Percentiles rank a stretch among this genome's conserved stretches.
Evolutionary conservation across 1,140 invertebrate genomes (phyloP).

Genomic region (Laodelphax striatellus): DNA sequence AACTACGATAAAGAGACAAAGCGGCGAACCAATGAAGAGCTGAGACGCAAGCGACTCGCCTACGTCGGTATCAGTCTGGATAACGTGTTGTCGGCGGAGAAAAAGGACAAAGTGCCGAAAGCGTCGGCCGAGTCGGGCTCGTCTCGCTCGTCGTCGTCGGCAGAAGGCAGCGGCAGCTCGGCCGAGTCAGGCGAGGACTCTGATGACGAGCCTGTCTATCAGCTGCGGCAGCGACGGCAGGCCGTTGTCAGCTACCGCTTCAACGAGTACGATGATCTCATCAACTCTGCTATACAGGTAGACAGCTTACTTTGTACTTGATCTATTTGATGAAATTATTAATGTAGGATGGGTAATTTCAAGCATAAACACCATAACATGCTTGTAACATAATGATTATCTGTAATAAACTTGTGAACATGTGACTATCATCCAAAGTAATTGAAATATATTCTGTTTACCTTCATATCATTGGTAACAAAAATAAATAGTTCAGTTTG

Average conservation of each 20-base stretch:
- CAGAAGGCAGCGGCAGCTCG: background rate
- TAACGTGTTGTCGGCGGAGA: conserved; percentile 42
- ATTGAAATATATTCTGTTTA: too few relatives aligned
- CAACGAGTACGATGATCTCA: conserved; percentile 88
- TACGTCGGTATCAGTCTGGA: conserved; percentile 67
- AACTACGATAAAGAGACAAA: conserved; percentile 37
- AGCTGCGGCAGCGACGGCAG: conserved; percentile 58
- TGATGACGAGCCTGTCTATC: conserved; percentile 59
- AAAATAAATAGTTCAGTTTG: too few relatives aligned
- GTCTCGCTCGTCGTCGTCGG: background rate
- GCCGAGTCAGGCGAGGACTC: conserved; percentile 25
- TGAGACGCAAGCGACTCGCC: conserved; percentile 57
- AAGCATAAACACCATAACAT: too few relatives aligned
- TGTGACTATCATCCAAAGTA: too few relatives aligned
- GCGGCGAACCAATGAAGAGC: conserved; percentile 47
- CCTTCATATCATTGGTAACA: too few relatives aligned
- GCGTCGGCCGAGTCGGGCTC: background rate
- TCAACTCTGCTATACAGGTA: conserved; percentile 82
- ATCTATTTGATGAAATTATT: too few relatives aligned
- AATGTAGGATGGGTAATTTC: too few relatives aligned
- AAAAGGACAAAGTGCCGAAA: background rate
- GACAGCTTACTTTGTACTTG: too few relatives aligned
- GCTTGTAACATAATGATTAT: too few relatives aligned
- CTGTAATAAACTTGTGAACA: too few relatives aligned
- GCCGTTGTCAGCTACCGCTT: conserved; percentile 72